Base-by-base conservation (phyloP, 1,140 invertebrate species). In the Psix sp. region DNA sequence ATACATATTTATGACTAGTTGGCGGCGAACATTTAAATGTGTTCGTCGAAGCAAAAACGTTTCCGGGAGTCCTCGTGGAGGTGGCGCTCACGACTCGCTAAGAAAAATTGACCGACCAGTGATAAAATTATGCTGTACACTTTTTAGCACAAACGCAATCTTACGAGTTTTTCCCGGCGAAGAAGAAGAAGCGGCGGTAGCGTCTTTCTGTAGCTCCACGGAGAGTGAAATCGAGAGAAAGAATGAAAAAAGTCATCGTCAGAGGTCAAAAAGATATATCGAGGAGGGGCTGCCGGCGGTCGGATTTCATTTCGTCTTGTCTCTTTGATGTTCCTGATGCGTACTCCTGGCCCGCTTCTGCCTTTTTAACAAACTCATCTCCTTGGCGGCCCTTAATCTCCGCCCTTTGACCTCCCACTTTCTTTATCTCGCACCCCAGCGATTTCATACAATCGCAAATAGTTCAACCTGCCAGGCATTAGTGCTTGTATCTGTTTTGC, bases 311-410 rank as follows among this genome's bases (percentile, higher is more conserved):
- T 86, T 86, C 81, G 84, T 84, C 83, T 87, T 84, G 83, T 86
- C 82, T 76, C 85, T 87, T 86, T 87, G 84, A 87, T 86, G 85
- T 87, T 78, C 74, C 77, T 86, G 83, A 86, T 85, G 85, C 85
- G 84, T 85, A 83, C 82, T 81, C 80, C 77, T 86, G 82, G 82
- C 80, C 84, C 80, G 84, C 81, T 86, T 86, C 84, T 87, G 83
- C 81, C 83, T 86, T 86, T 86, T 85, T 85, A 86, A 87, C 83
- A 86, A 87, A 86, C 84, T 86, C 84, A 86, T 86, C 84, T 86
- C 78, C 83, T 84, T 82, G 77, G 80, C 74, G 77, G 78, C 81
- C 84, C 83, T 87, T 87, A 87, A 86, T 87, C 84, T 86, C 83
- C 82, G 82, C 83, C 83, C 79, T 85, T 83, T 80, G 74, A 77